These are phyloP conservation scores for Chloroclysta siterata DNA, from an alignment of 2,888 invertebrate species.

Conservation along the genomic window DNA sequence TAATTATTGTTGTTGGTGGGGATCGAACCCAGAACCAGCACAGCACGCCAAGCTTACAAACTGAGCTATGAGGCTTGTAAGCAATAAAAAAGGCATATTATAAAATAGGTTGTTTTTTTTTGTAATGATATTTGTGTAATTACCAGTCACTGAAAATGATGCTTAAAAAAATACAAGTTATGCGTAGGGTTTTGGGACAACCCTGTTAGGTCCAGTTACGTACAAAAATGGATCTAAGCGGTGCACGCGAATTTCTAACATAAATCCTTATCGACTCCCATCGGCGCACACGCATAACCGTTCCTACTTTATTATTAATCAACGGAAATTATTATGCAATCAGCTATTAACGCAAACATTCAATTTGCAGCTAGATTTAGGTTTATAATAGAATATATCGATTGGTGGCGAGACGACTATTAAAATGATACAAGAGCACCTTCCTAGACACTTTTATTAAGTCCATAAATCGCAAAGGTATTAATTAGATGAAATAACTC, in stretches of 20 bases:
- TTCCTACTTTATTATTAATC: constrained; percentile 63
- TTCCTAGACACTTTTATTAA: too few relatives aligned
- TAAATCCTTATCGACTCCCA: constrained; percentile 60
- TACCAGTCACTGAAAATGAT: too few relatives aligned
- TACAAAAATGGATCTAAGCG: constrained; percentile 62
- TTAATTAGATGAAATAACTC: too few relatives aligned
- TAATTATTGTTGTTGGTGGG: too few relatives aligned
- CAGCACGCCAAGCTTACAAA: too few relatives aligned
- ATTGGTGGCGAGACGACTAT: not conserved
- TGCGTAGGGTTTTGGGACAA: constrained; percentile 27
- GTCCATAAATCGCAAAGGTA: too few relatives aligned
- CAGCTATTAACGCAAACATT: constrained; percentile 49
- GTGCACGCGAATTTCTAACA: constrained; percentile 64
- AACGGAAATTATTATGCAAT: constrained; percentile 63
- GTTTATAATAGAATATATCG: constrained; percentile 1
- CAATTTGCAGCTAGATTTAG: constrained; percentile 44
- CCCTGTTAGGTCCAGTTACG: constrained; percentile 58
- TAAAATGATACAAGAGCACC: not conserved
- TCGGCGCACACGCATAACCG: constrained; percentile 61
- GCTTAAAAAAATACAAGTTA: not conserved
- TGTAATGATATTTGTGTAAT: too few relatives aligned
- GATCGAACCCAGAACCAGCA: too few relatives aligned
- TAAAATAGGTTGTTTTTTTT: too few relatives aligned
- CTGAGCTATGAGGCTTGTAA: too few relatives aligned
- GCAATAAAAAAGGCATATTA: too few relatives aligned